Conservation (phyloP, 1,140 invertebrate species). For the Mamestra configurata region DNA sequence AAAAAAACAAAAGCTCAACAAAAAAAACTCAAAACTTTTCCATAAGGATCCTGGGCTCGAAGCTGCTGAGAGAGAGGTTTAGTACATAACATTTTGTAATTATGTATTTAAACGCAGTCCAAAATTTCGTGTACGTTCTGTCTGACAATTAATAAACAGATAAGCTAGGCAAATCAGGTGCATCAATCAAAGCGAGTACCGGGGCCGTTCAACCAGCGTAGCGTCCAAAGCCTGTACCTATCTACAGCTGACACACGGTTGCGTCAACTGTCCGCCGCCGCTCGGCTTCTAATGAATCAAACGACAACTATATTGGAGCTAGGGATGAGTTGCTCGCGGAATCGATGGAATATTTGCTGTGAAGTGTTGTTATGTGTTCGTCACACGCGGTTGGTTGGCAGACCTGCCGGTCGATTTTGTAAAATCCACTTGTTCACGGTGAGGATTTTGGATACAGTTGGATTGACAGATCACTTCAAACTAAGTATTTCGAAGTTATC, state of each 20-base stretch:
- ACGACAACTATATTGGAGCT: slow-evolving; percentile 40
- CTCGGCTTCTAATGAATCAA: slow-evolving; percentile 53
- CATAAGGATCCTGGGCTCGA: too few species aligned
- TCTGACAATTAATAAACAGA: neutral
- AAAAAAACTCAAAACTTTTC: too few species aligned
- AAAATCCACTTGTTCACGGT: too few species aligned
- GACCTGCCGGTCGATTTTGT: too few species aligned
- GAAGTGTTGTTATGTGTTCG: too few species aligned
- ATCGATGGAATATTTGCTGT: neutral
- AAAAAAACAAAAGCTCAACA: too few species aligned
- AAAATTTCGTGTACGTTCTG: neutral
- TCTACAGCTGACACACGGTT: slow-evolving; percentile 6
- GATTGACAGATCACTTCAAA: too few species aligned
- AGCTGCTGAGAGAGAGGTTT: too few species aligned
- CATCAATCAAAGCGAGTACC: slow-evolving; percentile 33
- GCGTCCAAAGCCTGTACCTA: neutral
- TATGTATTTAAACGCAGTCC: neutral
- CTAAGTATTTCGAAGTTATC: too few species aligned
- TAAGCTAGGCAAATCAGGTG: slow-evolving; percentile 32
- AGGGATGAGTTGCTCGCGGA: neutral
- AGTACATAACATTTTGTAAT: too few species aligned
- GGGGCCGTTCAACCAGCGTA: slow-evolving; percentile 16
- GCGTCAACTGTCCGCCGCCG: neutral
- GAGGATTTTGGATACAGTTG: too few species aligned
- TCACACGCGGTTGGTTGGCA: too few species aligned